Base-by-base conservation (phyloP, 1,140 invertebrate genomes). In the Cryptotermes secundus region DNA sequence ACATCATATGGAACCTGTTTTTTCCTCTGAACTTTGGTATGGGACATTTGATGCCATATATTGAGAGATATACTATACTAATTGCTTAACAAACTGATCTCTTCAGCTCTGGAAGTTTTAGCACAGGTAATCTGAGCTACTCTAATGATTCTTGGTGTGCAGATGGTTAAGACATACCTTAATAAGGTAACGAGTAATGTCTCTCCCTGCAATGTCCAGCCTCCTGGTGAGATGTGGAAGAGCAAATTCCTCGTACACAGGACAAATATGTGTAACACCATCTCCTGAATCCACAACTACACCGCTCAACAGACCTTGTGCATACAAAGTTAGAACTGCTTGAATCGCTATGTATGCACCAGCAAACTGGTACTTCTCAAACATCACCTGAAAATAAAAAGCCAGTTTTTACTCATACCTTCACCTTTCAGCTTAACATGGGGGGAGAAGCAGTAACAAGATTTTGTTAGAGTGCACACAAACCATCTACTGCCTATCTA, bases 201-300 rank as follows among this genome's bases (percentile, higher is more conserved):
- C 98, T 87, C 99, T 91, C 34, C 99, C 99, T 80, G 99, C 99
- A 89, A 99, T 99, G 88, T 99, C 99, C 85, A 99, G 89, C 83
- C 99, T 91, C 87, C 96, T 92, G 22, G 98, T 99, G 36, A 99
- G 91, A 93, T 99, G 98, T 36, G 97, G 96, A 85, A 99, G 90
- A 42, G 98, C 96, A 90, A 95, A 99, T 86, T 99, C 98, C 89
- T 99, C 98, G 89, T 98, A 99, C 24, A 99, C 99, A 0, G 99
- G 99, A 91, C 99, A 99, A 87, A 99, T 99, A 89, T 99, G 99
- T 14, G 99, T 99, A 0, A 99, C 99, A 84, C 99, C 99, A 91
- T 99, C 99, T 2, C 99, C 95, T 80, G 98, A 99, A 91, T 99
- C 99, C 2, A 99, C 97, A 0, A 99, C 99, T 22, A 99, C 98